Evolutionary conservation across 2,888 invertebrate species (phyloP).

Genomic region (Eumacrocentrus americanus): DNA sequence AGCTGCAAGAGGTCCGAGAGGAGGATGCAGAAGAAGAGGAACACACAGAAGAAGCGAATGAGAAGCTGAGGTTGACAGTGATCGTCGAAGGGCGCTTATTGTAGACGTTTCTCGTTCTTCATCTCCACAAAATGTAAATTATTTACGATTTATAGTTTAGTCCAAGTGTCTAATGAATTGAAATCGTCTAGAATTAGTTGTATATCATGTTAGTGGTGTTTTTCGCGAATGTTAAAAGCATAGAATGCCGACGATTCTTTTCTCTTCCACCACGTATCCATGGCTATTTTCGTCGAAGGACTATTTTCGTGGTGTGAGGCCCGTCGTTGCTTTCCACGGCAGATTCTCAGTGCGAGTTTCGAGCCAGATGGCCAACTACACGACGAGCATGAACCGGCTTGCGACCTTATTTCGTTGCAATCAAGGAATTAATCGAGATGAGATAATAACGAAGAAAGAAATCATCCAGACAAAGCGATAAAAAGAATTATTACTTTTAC

Average conservation of each 20-base stretch:
- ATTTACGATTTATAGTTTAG: no score
- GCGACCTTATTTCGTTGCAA: slow-evolving; percentile 29
- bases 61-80: background rate
- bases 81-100: background rate
- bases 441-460: no score
- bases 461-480: no score
- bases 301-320: slow-evolving; percentile 42
- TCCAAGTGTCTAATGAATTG: background rate
- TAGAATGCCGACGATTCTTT: slow-evolving; percentile 46
- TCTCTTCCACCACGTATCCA: slow-evolving; percentile 39
- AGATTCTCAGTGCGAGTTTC: slow-evolving; percentile 54
- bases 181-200: background rate
- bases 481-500: no score
- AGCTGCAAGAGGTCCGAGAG: slow-evolving; percentile 12
- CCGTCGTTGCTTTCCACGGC: slow-evolving; percentile 51
- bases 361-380: slow-evolving; percentile 53
- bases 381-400: slow-evolving; percentile 36
- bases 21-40: slow-evolving; percentile 8
- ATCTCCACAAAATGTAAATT: background rate
- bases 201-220: background rate
- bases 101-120: background rate
- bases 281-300: slow-evolving; percentile 57
- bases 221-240: background rate
- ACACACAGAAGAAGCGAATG: background rate
- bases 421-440: slow-evolving; percentile 5